These are phyloP conservation scores for Hephaestus fuliginosus DNA, from an alignment of 2,797 vertebrate genomes.

Conservation along the genomic window DNA sequence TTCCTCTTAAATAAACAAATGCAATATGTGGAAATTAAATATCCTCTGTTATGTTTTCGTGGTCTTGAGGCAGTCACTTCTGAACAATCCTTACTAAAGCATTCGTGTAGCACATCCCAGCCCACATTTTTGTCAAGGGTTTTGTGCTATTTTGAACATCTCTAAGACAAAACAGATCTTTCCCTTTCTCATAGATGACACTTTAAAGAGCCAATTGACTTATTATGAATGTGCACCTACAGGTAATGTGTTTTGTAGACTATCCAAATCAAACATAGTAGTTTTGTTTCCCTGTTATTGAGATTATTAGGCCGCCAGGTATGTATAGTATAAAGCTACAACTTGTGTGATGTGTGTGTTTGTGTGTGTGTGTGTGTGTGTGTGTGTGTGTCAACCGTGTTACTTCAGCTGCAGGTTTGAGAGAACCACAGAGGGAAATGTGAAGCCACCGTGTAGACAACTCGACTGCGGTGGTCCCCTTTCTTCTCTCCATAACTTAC, in stretches of 20 bases:
- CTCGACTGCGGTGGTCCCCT: conserved; percentile 80
- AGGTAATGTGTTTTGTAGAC: conserved; percentile 6
- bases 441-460: conserved; percentile 77
- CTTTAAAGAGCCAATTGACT: not conserved
- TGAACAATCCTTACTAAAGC: not conserved
- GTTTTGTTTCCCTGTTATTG: not conserved
- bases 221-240: not conserved
- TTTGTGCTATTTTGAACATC: not conserved
- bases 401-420: conserved; percentile 71
- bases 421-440: conserved; percentile 72
- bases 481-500: conserved; percentile 74
- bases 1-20: conserved; percentile 15
- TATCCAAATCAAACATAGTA: not conserved
- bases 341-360: not conserved
- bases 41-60: conserved; percentile 9
- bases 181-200: not conserved
- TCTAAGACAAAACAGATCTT: not conserved
- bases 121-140: not conserved
- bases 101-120: not conserved
- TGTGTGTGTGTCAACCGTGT: conserved; percentile 54
- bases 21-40: conserved; percentile 9
- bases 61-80: not conserved
- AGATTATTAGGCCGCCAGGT: too few species aligned
- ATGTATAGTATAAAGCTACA: conserved; percentile 1
- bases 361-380: conserved; percentile 13